Conservation (phyloP, 2,888 invertebrate species). For the Dorcus hopei region DNA sequence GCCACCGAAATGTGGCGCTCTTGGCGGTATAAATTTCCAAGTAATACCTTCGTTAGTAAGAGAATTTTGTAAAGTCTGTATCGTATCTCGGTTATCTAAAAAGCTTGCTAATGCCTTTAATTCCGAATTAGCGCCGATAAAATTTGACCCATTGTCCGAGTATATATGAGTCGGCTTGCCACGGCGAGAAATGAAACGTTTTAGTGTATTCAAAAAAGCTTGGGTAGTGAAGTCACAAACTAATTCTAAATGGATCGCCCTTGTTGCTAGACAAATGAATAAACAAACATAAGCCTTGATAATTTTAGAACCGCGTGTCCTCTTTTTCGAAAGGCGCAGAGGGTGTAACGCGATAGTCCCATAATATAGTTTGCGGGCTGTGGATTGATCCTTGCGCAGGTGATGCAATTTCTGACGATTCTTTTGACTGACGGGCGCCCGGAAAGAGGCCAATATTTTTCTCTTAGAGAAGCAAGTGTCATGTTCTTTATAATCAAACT, state of each 20-base stretch:
- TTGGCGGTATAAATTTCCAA: slow-evolving; percentile 36
- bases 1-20: slow-evolving; percentile 36
- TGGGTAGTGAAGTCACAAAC: too few species aligned
- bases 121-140: slow-evolving; percentile 16
- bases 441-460: slow-evolving; percentile 14
- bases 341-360: slow-evolving; percentile 4
- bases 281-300: too few species aligned
- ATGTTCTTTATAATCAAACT: too few species aligned
- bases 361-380: slow-evolving; percentile 1
- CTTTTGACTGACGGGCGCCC: slow-evolving; percentile 3
- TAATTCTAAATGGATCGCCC: slow-evolving; percentile 5
- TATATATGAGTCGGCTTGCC: too few species aligned
- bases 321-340: slow-evolving; percentile 7
- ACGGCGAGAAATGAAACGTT: slow-evolving; percentile 30
- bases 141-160: too few species aligned
- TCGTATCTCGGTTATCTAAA: too few species aligned
- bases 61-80: too few species aligned
- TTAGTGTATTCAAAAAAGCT: too few species aligned
- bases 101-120: slow-evolving; percentile 6
- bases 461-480: background rate
- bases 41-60: slow-evolving; percentile 11
- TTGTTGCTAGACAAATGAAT: too few species aligned
- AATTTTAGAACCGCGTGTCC: too few species aligned
- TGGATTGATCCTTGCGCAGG: slow-evolving; percentile 11
- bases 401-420: slow-evolving; percentile 5